phyloP scores from a whole-genome alignment of 2,797 vertebrate genomes.

The Allobates femoralis region DNA sequence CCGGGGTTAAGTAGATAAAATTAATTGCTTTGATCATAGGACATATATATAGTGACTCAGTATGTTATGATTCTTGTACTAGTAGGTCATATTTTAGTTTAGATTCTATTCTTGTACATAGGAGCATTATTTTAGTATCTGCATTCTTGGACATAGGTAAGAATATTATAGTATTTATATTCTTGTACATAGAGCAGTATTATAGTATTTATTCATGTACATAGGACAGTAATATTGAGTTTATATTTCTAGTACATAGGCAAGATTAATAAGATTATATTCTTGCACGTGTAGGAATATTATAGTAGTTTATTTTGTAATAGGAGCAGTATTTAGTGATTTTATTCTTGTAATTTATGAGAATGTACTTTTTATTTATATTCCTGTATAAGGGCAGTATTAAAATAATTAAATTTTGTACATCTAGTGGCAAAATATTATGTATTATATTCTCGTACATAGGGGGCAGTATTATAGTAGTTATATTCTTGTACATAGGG shows the following conservation, averaged over 20 bases:
- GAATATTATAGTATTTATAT: too few species aligned
- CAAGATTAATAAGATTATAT: neutral
- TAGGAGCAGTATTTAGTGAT: neutral
- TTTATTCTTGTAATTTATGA: neutral
- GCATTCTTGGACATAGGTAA: too few species aligned
- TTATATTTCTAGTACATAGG: neutral
- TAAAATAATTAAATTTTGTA: too few species aligned
- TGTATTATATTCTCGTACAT: neutral
- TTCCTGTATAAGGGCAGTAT: neutral
- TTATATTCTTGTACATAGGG: neutral
- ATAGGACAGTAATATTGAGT: neutral
- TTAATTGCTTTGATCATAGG: too few species aligned
- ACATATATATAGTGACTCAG: too few species aligned
- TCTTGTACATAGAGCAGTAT: too few species aligned
- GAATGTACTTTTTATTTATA: too few species aligned
- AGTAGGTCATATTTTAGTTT: too few species aligned
- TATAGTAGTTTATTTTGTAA: neutral
- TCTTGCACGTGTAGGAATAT: neutral
- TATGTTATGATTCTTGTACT: too few species aligned
- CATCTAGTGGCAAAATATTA: too few species aligned
- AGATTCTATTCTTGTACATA: neutral
- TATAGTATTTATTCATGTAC: neutral
- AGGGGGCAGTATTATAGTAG: constrained; percentile 3
- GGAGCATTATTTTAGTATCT: too few species aligned
- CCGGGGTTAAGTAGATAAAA: too few species aligned